Base-by-base conservation (phyloP, 2,797 vertebrate species). In the Cossypha heuglini region DNA sequence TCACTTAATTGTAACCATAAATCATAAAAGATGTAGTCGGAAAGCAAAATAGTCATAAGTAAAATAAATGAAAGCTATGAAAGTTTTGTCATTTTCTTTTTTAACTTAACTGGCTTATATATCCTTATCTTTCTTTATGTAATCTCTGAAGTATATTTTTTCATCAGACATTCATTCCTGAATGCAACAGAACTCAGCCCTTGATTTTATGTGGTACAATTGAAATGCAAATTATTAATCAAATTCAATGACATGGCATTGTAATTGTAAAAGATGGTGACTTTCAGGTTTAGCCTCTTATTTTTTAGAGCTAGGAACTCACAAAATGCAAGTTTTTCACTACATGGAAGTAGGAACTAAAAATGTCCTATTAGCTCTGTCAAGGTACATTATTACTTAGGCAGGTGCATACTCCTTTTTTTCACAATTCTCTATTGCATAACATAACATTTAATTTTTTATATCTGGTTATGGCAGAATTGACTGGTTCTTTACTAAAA, bases 191-290 rank as follows among this genome's bases (percentile, higher is more conserved):
- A 73, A 66, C 22, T 58, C 42, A 43, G n/a, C 26, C 40, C 18
- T 45, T 64, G 13, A 31, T 93, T 90, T 69, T 78, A 43, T 13
- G 8, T 19, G 7, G 10, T 5, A 3, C 17, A 42, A 59, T 16
- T 54, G 31, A 82, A 84, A 73, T 31, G 21, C 13, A 89, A 90
- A 89, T 73, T 69, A 85, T 66, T 91, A 5, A 85, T 28, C 35
- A 69, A 81, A 90, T 75, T 28, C 42, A 78, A 28, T 16, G 4
- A 5, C 20, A 58, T 1, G 1, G 5, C 17, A 38, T 11, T 59
- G n/a, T 52, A 67, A 64, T 21, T 40, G 6, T 37, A 59, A 81
- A 80, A 64, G 12, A 33, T 52, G 18, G 10, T 54, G 54, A 49
- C 26, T 69, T 66, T 45, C 29, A 28, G 1, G 0, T 68, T 80